Evolutionary conservation across 2,888 invertebrate species (phyloP).

Genomic region (Pristionchus exspectatus): DNA sequence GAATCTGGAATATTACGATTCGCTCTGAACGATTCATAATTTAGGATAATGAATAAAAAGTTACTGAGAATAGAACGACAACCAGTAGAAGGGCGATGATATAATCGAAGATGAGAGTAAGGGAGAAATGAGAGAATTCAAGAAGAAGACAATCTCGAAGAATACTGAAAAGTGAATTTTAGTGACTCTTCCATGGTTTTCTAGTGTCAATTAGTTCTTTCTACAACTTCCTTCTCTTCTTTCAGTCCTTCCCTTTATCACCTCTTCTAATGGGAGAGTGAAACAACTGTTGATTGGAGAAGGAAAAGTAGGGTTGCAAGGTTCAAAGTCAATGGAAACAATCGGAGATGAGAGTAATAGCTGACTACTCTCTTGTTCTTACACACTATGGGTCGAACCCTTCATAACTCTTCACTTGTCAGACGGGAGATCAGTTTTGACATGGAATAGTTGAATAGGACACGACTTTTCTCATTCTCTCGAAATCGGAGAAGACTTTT

Average conservation of each 20-base stretch:
- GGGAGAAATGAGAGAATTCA: conserved; percentile 74
- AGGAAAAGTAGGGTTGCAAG: not conserved
- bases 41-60: conserved; percentile 26
- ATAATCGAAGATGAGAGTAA: conserved; percentile 75
- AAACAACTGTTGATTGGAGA: not conserved
- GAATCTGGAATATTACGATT: conserved; percentile 59
- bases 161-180: conserved; percentile 62
- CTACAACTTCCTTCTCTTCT: not conserved
- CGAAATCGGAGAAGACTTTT: conserved; percentile 16
- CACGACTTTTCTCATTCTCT: conserved; percentile 2
- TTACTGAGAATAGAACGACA: conserved; percentile 71
- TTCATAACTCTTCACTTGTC: not conserved
- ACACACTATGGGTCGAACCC: not conserved
- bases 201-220: not conserved
- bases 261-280: conserved; percentile 30
- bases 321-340: not conserved
- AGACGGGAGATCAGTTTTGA: not conserved
- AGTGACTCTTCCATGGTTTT: not conserved
- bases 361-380: not conserved
- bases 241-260: not conserved
- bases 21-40: not conserved
- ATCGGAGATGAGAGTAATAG: not conserved
- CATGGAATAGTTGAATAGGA: not conserved
- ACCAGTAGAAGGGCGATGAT: conserved; percentile 72
- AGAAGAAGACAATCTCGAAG: conserved; percentile 72